Conservation (phyloP, 2,113 vertebrate species). For the Saimiri boliviensis region DNA sequence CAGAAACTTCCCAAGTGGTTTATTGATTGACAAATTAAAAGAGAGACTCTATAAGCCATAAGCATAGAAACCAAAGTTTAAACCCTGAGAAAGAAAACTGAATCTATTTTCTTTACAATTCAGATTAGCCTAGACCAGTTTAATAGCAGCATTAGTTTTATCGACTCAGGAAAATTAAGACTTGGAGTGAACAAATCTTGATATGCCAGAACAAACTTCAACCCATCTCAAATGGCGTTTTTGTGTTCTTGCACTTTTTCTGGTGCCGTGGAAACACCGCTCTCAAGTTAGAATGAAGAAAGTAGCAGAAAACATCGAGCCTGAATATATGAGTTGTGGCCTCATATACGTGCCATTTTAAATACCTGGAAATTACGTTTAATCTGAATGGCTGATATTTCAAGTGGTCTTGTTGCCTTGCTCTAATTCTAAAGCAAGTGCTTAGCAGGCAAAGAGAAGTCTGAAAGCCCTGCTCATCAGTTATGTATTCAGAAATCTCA, state of each 20-base stretch:
- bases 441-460: neutral
- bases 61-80: neutral
- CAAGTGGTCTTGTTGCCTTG: neutral
- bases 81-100: neutral
- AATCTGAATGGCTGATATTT: neutral
- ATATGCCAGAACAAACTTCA: neutral
- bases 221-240: neutral
- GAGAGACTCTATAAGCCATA: neutral
- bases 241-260: neutral
- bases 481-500: slow-evolving; percentile 26
- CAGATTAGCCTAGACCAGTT: neutral
- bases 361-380: neutral
- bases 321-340: neutral
- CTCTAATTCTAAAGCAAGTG: neutral
- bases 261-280: neutral
- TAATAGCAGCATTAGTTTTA: neutral
- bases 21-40: slow-evolving; percentile 15
- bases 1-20: neutral
- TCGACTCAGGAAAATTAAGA: slow-evolving; percentile 37
- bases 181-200: neutral
- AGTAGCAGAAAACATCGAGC: neutral
- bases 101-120: neutral
- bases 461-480: neutral
- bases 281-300: neutral
- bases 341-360: neutral